Evolutionary conservation across 2,113 vertebrate species (phyloP).

Genomic region (Alligator mississippiensis): DNA sequence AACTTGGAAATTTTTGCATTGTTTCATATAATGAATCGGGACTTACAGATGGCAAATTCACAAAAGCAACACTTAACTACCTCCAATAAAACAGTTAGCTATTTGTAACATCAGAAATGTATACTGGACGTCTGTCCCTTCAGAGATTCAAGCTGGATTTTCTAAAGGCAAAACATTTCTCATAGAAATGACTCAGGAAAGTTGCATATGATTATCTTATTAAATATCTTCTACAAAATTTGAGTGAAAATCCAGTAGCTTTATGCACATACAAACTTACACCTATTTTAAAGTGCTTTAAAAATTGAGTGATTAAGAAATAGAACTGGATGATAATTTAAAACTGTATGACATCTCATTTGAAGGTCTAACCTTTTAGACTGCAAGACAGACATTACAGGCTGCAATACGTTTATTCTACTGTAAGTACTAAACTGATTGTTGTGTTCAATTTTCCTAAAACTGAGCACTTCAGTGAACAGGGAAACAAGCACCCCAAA

Average conservation of each 20-base stretch:
- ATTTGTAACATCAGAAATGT: background rate
- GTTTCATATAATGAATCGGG: slow-evolving; percentile 63
- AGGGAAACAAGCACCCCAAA: slow-evolving; percentile 31
- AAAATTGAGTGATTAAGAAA: slow-evolving; percentile 2
- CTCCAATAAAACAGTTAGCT: slow-evolving; percentile 69
- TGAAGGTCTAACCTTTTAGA: slow-evolving; percentile 26
- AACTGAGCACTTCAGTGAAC: slow-evolving; percentile 59
- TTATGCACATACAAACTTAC: background rate
- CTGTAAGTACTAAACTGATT: background rate
- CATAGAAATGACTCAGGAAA: background rate
- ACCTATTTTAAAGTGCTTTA: slow-evolving; percentile 56
- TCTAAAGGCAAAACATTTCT: slow-evolving; percentile 28
- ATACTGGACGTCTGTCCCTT: background rate
- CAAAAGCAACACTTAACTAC: slow-evolving; percentile 74
- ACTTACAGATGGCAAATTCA: slow-evolving; percentile 47
- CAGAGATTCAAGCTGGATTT: slow-evolving; percentile 31
- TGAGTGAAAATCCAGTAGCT: slow-evolving; percentile 13
- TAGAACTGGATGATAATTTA: slow-evolving; percentile 79
- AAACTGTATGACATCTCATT: slow-evolving; percentile 1
- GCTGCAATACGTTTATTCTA: slow-evolving; percentile 21
- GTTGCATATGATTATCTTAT: fast-evolving
- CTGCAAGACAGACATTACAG: slow-evolving; percentile 22
- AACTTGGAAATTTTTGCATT: slow-evolving; percentile 84
- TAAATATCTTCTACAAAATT: background rate
- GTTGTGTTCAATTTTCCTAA: slow-evolving; percentile 30